A percentile compares a stretch with the other conserved stretches of the same genome.
Evolutionary conservation across 2,888 invertebrate species (phyloP).

Genomic region (Athetis lepigone): DNA sequence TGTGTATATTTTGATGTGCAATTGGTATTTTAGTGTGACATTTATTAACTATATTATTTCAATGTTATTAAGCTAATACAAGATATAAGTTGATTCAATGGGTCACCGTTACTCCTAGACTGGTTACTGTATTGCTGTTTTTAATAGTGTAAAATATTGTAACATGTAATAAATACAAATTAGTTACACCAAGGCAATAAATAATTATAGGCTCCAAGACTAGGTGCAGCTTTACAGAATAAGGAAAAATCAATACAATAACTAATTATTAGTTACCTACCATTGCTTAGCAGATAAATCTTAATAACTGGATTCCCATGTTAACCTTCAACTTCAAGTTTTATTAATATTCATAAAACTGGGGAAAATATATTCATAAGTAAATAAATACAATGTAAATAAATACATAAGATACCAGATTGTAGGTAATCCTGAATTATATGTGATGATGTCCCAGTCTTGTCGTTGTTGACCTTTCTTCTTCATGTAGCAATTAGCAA

Average conservation of each 20-base stretch:
- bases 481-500: no score
- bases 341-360: not conserved
- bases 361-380: no score
- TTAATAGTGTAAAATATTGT: not conserved
- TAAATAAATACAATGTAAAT: no score
- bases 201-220: not conserved
- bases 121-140: not conserved
- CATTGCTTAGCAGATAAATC: not conserved
- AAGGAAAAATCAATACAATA: slow-evolving; percentile 40
- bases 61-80: no score
- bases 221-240: slow-evolving; percentile 14
- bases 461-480: no score
- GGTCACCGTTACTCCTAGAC: not conserved
- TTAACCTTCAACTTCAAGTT: slow-evolving; percentile 7
- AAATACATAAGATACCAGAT: no score
- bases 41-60: no score
- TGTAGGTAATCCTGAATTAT: no score
- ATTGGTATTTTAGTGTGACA: no score
- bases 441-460: no score
- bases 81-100: not conserved
- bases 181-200: not conserved
- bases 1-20: not conserved
- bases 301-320: not conserved
- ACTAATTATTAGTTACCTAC: slow-evolving; percentile 11
- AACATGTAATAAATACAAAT: not conserved